A percentile compares a stretch with the other conserved stretches of the same genome.
Conservation (phyloP, 1,140 invertebrate genomes). For the Pygmarrhopalites habei region DNA sequence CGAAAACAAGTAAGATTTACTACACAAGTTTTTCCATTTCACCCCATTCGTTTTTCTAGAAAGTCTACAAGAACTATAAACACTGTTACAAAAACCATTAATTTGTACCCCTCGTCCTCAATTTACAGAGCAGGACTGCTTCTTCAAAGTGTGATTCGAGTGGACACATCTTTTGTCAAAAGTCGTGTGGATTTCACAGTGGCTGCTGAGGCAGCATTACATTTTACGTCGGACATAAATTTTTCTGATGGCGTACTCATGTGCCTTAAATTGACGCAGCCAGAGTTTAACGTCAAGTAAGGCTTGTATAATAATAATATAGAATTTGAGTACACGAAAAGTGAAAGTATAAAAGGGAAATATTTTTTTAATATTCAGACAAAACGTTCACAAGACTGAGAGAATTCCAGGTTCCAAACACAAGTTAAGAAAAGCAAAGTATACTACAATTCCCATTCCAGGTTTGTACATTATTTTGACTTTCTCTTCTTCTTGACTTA, state of each 20-base stretch:
- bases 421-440: conserved; percentile 53
- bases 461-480: too few relatives aligned
- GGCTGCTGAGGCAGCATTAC: conserved; percentile 61
- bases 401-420: conserved; percentile 61
- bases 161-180: conserved; percentile 61
- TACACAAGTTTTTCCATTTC: too few relatives aligned
- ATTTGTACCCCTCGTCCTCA: conserved; percentile 9
- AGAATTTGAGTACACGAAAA: too few relatives aligned
- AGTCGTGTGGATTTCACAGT: conserved; percentile 63
- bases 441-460: conserved; percentile 49
- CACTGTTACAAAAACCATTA: conserved; percentile 1
- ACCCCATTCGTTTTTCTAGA: too few relatives aligned
- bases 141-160: conserved; percentile 57
- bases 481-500: too few relatives aligned
- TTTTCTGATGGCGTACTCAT: conserved; percentile 68
- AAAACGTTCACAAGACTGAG: conserved; percentile 61
- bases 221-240: conserved; percentile 68
- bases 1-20: conserved; percentile 58
- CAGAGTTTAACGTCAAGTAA: conserved; percentile 58
- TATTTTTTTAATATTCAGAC: conserved; percentile 46
- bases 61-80: too few relatives aligned
- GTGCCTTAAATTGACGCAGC: conserved; percentile 71
- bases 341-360: too few relatives aligned
- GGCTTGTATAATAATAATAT: too few relatives aligned
- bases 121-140: conserved; percentile 60